Percentiles rank a stretch among this genome's conserved stretches.
Evolutionary conservation across 2,888 invertebrate genomes (phyloP).

Genomic region (Embidobia sp.): DNA sequence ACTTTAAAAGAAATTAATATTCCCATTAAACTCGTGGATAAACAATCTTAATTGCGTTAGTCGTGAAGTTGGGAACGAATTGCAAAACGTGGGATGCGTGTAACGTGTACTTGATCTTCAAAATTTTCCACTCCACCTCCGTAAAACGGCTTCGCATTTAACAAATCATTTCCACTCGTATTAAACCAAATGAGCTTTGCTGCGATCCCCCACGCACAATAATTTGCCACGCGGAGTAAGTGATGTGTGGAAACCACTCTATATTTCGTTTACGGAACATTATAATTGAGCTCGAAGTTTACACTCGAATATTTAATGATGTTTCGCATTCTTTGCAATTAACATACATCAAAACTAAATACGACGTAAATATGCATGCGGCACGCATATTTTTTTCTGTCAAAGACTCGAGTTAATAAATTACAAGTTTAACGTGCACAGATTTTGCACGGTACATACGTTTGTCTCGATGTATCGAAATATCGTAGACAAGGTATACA

Average conservation of each 20-base stretch:
- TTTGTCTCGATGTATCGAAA: too few species aligned
- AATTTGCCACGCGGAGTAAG: conserved; percentile 32
- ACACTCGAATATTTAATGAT: conserved; percentile 25
- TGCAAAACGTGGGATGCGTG: neutral
- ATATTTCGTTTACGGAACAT: conserved; percentile 31
- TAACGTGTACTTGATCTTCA: conserved; percentile 22
- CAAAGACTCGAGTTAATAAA: too few species aligned
- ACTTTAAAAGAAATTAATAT: neutral
- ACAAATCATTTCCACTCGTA: conserved; percentile 45
- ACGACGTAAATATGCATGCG: too few species aligned
- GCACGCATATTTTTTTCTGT: too few species aligned
- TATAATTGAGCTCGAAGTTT: conserved; percentile 27
- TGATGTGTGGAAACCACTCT: conserved; percentile 41
- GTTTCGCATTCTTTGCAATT: neutral
- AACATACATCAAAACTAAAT: too few species aligned
- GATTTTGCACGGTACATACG: too few species aligned
- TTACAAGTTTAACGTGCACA: too few species aligned
- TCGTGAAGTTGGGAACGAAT: conserved; percentile 1
- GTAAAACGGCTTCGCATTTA: conserved; percentile 16
- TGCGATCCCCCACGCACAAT: conserved; percentile 17
- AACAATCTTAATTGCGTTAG: conserved; percentile 2
- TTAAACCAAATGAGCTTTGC: conserved; percentile 34
- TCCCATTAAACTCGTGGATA: conserved; percentile 4
- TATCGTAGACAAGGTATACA: too few species aligned
- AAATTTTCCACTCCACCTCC: conserved; percentile 17